Evolutionary conservation across 1,140 invertebrate genomes (phyloP).

Genomic region (Hormaphis cornu): DNA sequence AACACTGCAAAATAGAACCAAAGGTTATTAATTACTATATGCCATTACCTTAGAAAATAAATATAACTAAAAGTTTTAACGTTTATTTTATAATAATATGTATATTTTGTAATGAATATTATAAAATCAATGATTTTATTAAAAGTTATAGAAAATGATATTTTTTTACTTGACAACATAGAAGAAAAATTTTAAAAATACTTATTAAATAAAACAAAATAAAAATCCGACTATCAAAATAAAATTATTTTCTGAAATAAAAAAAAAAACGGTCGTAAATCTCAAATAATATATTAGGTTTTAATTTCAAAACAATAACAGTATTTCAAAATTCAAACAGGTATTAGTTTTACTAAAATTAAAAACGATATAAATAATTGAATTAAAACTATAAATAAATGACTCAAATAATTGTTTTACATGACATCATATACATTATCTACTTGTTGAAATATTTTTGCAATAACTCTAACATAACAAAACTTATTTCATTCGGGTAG

Average conservation of each 20-base stretch:
- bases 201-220: not conserved
- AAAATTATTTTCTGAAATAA: not conserved
- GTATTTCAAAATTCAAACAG: not conserved
- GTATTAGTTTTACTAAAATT: constrained; percentile 26
- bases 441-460: not conserved
- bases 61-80: too few species aligned
- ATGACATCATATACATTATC: not conserved
- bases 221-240: not conserved
- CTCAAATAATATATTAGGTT: not conserved
- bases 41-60: too few species aligned
- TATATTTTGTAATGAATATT: too few species aligned
- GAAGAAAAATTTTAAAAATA: not conserved
- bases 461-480: constrained; percentile 4
- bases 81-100: not conserved
- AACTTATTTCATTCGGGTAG: not conserved
- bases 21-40: too few species aligned
- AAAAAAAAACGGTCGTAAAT: not conserved
- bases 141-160: not conserved
- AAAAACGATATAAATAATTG: constrained; percentile 6
- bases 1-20: too few species aligned
- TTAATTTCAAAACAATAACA: constrained; percentile 6
- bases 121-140: too few species aligned
- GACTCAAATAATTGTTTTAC: constrained; percentile 25
- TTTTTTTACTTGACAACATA: not conserved
- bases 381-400: constrained; percentile 10